Evolutionary conservation across 1,140 invertebrate species (phyloP).

Genomic region (Atta texana): DNA sequence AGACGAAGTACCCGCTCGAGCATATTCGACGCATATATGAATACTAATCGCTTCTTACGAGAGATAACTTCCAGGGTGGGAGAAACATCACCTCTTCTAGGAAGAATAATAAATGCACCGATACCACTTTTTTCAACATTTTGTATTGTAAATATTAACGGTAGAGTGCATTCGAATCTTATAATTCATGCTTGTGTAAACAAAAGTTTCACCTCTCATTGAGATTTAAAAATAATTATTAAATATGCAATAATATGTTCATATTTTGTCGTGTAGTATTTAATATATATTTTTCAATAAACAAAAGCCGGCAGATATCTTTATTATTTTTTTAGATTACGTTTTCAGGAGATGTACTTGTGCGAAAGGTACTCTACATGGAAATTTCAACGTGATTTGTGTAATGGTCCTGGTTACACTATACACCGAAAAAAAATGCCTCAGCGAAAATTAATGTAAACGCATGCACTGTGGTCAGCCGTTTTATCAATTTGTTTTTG

Average conservation of each 20-base stretch:
- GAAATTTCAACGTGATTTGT: conserved; percentile 47
- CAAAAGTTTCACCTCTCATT: no score
- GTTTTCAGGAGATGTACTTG: conserved; percentile 20
- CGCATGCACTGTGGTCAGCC: neutral
- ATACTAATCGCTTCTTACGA: conserved; percentile 53
- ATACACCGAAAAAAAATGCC: conserved; percentile 9
- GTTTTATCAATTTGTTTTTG: conserved; percentile 29
- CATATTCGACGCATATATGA: conserved; percentile 63
- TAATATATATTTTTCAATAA: conserved; percentile 20
- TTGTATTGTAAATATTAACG: neutral
- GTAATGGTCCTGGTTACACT: conserved; percentile 28
- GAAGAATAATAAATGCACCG: conserved; percentile 29
- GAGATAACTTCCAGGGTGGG: conserved; percentile 35
- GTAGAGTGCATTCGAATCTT: neutral
- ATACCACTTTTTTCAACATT: neutral
- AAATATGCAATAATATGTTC: neutral
- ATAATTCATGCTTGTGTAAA: neutral
- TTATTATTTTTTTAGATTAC: neutral
- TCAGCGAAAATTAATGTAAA: conserved; percentile 56
- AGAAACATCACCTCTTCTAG: neutral
- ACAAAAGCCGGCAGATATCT: neutral
- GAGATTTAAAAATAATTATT: neutral
- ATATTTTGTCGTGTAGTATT: neutral
- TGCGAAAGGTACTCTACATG: neutral
- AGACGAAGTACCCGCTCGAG: conserved; percentile 44